phyloP scores from a whole-genome alignment of 2,888 invertebrate genomes.

The Argyresthia goedartella region DNA sequence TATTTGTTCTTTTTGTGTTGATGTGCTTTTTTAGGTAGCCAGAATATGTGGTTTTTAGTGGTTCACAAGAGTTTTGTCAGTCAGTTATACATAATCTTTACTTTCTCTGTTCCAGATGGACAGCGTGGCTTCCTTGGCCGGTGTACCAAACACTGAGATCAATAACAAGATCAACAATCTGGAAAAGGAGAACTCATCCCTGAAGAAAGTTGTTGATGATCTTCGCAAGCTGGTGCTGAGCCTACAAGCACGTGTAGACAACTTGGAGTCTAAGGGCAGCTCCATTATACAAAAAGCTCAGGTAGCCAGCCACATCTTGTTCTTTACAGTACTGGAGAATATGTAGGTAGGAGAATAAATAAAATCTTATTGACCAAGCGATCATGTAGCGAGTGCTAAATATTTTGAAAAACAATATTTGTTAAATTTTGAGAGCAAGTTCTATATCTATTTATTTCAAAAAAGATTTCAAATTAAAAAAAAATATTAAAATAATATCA shows the following conservation, averaged over 20 bases:
- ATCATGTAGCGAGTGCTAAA: no score
- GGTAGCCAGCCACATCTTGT: conserved; percentile 15
- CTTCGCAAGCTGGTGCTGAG: conserved; percentile 57
- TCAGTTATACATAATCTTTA: not conserved
- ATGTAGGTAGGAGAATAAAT: not conserved
- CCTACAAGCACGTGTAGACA: conserved; percentile 54
- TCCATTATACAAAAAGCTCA: conserved; percentile 27
- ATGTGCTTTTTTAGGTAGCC: not conserved
- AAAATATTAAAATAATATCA: no score
- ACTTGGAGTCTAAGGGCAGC: conserved; percentile 35
- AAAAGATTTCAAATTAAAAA: no score
- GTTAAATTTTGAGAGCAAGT: no score
- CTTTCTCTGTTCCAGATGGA: conserved; percentile 72
- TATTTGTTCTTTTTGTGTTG: not conserved
- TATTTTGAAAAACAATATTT: no score
- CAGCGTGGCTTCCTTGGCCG: conserved; percentile 70
- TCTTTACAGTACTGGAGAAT: no score
- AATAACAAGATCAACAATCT: conserved; percentile 63
- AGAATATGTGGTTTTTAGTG: not conserved
- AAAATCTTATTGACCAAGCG: no score
- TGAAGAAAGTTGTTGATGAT: conserved; percentile 58
- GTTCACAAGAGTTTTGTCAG: not conserved
- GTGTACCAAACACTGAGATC: conserved; percentile 68
- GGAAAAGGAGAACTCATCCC: conserved; percentile 70
- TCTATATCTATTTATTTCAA: no score